Percentiles rank a stretch among this genome's conserved stretches.
These are phyloP conservation scores for Drosophila neonasuta DNA, from an alignment of 2,888 invertebrate genomes.

Conservation along the genomic window DNA sequence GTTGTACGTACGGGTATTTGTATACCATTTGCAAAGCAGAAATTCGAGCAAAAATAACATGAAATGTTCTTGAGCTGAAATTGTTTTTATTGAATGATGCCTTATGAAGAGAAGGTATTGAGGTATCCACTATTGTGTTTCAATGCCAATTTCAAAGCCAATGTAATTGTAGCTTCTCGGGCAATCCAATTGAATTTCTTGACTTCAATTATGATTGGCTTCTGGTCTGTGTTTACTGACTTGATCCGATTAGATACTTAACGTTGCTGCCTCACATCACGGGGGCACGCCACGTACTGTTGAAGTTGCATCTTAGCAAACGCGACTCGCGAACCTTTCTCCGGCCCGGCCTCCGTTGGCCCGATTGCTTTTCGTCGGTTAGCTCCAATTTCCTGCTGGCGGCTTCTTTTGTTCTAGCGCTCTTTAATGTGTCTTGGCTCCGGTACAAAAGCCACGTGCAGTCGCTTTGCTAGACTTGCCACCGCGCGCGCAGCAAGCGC, in stretches of 20 bases:
- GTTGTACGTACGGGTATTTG: background rate
- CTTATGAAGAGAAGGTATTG: slow-evolving; percentile 1
- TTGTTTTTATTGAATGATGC: slow-evolving; percentile 32
- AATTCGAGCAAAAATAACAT: background rate
- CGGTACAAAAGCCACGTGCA: slow-evolving; percentile 60
- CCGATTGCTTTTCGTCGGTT: slow-evolving; percentile 27
- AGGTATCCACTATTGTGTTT: background rate
- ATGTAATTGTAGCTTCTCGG: slow-evolving; percentile 34
- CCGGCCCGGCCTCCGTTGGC: background rate
- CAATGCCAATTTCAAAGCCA: slow-evolving; percentile 51
- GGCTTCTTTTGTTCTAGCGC: slow-evolving; percentile 63
- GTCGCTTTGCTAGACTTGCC: slow-evolving; percentile 38
- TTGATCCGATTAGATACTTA: slow-evolving; percentile 47
- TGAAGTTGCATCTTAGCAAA: slow-evolving; percentile 29
- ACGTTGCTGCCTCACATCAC: slow-evolving; percentile 24
- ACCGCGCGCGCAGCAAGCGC: slow-evolving; percentile 23
- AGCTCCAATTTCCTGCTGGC: slow-evolving; percentile 61
- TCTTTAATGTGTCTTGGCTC: slow-evolving; percentile 48
- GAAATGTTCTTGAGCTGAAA: slow-evolving; percentile 19
- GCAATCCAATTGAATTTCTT: slow-evolving; percentile 44
- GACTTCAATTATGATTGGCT: slow-evolving; percentile 51
- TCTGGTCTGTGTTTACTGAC: slow-evolving; percentile 19
- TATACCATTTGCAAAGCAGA: background rate
- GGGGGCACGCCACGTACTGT: slow-evolving; percentile 2
- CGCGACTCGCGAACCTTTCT: slow-evolving; percentile 36